phyloP scores from a whole-genome alignment of 2,797 vertebrate genomes.

The Tenualosa thibaudeaui region DNA sequence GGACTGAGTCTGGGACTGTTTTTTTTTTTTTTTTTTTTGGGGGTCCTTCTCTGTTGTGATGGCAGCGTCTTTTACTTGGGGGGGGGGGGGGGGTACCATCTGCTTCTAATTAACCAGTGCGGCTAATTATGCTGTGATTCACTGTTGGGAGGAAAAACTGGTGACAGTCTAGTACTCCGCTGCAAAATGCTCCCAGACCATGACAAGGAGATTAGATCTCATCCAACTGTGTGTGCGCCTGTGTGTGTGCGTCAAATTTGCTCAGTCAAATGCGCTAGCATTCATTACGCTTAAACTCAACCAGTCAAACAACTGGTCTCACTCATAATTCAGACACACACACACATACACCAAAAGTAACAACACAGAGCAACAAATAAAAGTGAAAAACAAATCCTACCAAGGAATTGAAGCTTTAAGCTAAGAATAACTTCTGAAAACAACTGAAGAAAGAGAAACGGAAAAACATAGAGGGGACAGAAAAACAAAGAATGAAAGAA shows the following conservation, averaged over 20 bases:
- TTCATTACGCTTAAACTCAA: background rate
- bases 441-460: background rate
- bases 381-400: background rate
- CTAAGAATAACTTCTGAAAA: background rate
- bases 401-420: background rate
- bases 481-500: background rate
- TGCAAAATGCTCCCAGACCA: constrained; percentile 19
- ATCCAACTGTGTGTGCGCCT: background rate
- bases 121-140: constrained; percentile 28
- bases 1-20: background rate
- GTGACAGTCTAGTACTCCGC: constrained; percentile 28
- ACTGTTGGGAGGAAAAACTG: constrained; percentile 17
- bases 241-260: background rate
- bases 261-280: background rate
- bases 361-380: background rate
- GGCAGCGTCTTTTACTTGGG: background rate
- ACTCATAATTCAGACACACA: background rate
- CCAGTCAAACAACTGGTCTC: constrained; percentile 1
- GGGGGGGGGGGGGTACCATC: background rate
- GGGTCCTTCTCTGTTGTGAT: constrained; percentile 4
- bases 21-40: too few species aligned
- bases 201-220: background rate
- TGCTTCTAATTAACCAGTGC: constrained; percentile 26
- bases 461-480: background rate
- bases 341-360: background rate